A percentile compares a stretch with the other conserved stretches of the same genome.
Evolutionary conservation across 2,888 invertebrate species (phyloP).

Genomic region (Gibbula magus): DNA sequence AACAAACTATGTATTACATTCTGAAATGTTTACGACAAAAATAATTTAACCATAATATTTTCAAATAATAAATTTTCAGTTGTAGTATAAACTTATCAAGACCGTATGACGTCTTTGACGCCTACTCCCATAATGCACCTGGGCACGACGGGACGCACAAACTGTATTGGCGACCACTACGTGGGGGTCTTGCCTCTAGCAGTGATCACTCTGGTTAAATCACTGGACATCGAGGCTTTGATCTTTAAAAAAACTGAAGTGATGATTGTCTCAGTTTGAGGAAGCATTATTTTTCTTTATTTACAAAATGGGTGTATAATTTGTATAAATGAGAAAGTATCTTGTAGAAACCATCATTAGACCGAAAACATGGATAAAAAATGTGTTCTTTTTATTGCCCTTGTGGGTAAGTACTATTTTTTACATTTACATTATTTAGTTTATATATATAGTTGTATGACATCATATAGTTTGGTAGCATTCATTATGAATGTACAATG

Average conservation of each 20-base stretch:
- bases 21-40: no score
- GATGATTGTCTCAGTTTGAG: not conserved
- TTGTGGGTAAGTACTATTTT: constrained; percentile 4
- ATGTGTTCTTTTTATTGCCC: not conserved
- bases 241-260: not conserved
- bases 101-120: no score
- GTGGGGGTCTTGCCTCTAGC: not conserved
- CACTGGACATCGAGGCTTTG: not conserved
- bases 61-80: no score
- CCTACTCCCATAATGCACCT: no score
- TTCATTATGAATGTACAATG: no score
- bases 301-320: not conserved
- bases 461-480: no score
- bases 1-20: no score
- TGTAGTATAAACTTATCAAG: no score
- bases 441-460: no score
- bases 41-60: no score
- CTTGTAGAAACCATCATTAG: not conserved
- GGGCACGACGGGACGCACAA: no score
- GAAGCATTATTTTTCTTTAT: not conserved
- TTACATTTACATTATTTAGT: not conserved
- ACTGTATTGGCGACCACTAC: not conserved
- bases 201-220: not conserved
- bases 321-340: not conserved
- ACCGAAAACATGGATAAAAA: constrained; percentile 6